These are phyloP conservation scores for Diadophis punctatus DNA, from an alignment of 2,113 vertebrate species.

Conservation along the genomic window DNA sequence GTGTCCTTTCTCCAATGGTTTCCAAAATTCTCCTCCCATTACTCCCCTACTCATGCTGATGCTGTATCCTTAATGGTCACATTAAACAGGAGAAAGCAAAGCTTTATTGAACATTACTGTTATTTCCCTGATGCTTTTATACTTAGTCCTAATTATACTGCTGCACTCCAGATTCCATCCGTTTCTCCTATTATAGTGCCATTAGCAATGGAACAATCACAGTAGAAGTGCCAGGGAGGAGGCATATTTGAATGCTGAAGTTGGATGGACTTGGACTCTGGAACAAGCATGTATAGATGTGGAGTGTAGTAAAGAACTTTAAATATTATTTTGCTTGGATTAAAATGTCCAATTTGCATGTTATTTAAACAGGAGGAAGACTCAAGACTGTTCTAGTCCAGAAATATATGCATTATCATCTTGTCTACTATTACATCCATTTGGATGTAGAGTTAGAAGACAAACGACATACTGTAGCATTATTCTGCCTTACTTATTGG, in stretches of 20 bases:
- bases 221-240: neutral
- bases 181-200: neutral
- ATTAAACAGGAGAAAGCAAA: neutral
- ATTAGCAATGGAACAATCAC: neutral
- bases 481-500: too few species aligned
- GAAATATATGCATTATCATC: neutral
- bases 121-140: neutral
- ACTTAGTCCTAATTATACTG: too few species aligned
- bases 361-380: neutral
- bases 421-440: neutral
- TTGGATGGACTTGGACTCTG: neutral
- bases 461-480: neutral
- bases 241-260: neutral
- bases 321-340: neutral
- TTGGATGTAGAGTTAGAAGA: neutral
- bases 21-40: neutral
- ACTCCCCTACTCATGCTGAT: neutral
- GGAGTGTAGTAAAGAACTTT: neutral
- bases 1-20: neutral
- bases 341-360: neutral
- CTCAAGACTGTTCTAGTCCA: neutral
- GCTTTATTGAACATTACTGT: neutral
- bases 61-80: neutral
- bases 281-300: neutral
- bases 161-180: too few species aligned